A percentile compares a stretch with the other conserved stretches of the same genome.
Evolutionary conservation across 2,113 vertebrate genomes (phyloP).

Genomic region (Stigmatopora nigra): DNA sequence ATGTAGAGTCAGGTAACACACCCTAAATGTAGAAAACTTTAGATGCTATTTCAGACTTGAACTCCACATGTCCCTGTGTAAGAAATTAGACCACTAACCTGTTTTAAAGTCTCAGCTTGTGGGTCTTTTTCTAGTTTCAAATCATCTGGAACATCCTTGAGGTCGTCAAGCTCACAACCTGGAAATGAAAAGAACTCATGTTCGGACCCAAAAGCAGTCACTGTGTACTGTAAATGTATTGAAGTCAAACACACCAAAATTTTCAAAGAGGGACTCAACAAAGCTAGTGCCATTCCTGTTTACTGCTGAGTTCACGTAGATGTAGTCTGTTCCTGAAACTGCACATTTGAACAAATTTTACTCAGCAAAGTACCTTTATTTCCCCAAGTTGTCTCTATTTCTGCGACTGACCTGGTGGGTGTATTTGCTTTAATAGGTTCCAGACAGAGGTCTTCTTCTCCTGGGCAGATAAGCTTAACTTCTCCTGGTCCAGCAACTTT

Average conservation of each 20-base stretch:
- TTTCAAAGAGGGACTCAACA: conserved; percentile 95
- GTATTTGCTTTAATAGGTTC: conserved; percentile 84
- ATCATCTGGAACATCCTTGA: conserved; percentile 82
- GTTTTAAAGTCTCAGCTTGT: conserved; percentile 46
- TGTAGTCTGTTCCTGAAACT: conserved; percentile 80
- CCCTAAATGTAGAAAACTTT: neutral
- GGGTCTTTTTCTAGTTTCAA: conserved; percentile 65
- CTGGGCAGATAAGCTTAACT: conserved; percentile 80
- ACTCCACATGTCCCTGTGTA: neutral
- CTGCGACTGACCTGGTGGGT: conserved; percentile 78
- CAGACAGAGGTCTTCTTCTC: conserved; percentile 90
- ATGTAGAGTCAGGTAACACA: neutral
- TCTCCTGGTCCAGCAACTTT: conserved; percentile 90
- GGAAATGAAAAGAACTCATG: neutral
- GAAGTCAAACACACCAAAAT: conserved; percentile 75
- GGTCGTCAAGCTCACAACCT: conserved; percentile 86
- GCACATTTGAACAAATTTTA: neutral
- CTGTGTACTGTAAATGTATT: neutral
- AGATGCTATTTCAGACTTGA: neutral
- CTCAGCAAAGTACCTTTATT: no score
- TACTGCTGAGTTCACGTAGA: conserved; percentile 86
- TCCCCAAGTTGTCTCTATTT: neutral
- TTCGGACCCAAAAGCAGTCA: neutral
- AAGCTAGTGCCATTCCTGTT: conserved; percentile 95
- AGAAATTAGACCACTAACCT: conserved; percentile 42